Percentiles rank a stretch among this genome's conserved stretches.
phyloP scores from a whole-genome alignment of 2,113 vertebrate genomes.

The Ochotona curzoniae region DNA sequence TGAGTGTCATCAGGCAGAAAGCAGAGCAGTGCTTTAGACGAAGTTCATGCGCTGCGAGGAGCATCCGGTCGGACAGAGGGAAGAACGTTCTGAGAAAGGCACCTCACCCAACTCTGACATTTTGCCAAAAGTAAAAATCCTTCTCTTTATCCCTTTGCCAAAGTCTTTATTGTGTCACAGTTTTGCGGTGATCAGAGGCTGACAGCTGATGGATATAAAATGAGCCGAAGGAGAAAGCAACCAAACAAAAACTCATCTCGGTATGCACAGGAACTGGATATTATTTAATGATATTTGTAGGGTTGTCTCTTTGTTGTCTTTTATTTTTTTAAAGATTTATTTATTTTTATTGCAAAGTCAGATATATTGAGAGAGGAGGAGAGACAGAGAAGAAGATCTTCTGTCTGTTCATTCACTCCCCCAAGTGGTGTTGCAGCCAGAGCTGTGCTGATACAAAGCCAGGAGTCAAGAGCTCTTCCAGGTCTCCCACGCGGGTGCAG shows the following conservation, averaged over 20 bases:
- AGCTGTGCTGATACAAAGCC: too few relatives aligned
- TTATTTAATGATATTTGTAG: neutral
- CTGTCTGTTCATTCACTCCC: too few relatives aligned
- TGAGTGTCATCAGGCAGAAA: neutral
- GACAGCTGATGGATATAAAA: neutral
- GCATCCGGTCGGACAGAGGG: neutral
- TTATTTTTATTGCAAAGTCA: too few relatives aligned
- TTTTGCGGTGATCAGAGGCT: neutral
- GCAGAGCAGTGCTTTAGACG: neutral
- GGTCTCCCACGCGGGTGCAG: too few relatives aligned
- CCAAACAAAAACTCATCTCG: neutral
- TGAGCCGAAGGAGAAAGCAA: neutral
- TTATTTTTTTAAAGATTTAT: too few relatives aligned
- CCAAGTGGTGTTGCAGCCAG: too few relatives aligned
- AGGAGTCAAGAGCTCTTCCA: too few relatives aligned
- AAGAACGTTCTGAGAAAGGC: neutral
- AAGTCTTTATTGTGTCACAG: neutral
- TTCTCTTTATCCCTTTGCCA: neutral
- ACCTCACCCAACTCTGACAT: neutral
- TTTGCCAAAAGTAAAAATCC: slow-evolving; percentile 1
- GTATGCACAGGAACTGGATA: neutral
- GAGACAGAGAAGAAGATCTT: too few relatives aligned
- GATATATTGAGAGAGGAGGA: too few relatives aligned
- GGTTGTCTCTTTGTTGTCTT: neutral
- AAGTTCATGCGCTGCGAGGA: neutral